These are phyloP conservation scores for Trinorchestia longiramus DNA, from an alignment of 1,140 invertebrate species.

Conservation along the genomic window DNA sequence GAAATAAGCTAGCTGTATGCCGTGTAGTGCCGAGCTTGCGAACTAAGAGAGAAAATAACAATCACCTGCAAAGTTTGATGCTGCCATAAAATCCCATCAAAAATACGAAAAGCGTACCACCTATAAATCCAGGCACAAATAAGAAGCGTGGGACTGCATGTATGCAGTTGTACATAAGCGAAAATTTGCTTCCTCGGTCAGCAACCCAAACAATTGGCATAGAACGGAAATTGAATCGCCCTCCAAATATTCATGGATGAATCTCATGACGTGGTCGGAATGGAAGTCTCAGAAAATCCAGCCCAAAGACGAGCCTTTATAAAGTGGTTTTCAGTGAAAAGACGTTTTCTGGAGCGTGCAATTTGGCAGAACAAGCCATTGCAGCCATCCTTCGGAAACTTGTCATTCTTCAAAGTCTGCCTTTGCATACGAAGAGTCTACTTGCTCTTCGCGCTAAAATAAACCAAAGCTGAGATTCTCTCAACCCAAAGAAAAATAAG, in stretches of 20 bases:
- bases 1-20: background rate
- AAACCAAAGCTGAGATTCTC: conserved; percentile 23
- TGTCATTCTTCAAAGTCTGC: conserved; percentile 45
- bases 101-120: background rate
- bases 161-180: background rate
- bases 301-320: conserved; percentile 31
- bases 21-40: background rate
- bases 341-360: conserved; percentile 38
- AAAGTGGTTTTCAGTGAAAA: conserved; percentile 46
- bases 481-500: conserved; percentile 19
- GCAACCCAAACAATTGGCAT: conserved; percentile 47
- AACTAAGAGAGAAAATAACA: background rate
- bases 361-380: conserved; percentile 44
- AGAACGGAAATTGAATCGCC: conserved; percentile 38
- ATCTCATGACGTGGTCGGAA: conserved; percentile 44
- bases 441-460: conserved; percentile 42
- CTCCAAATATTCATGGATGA: conserved; percentile 38
- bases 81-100: background rate
- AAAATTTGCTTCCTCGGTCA: background rate
- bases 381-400: conserved; percentile 39
- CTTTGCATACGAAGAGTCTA: conserved; percentile 44
- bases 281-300: conserved; percentile 20
- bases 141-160: background rate
- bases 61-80: background rate
- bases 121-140: background rate